Percentiles rank a stretch among this genome's conserved stretches.
Evolutionary conservation across 2,888 invertebrate genomes (phyloP).

Genomic region (Apamea anceps): DNA sequence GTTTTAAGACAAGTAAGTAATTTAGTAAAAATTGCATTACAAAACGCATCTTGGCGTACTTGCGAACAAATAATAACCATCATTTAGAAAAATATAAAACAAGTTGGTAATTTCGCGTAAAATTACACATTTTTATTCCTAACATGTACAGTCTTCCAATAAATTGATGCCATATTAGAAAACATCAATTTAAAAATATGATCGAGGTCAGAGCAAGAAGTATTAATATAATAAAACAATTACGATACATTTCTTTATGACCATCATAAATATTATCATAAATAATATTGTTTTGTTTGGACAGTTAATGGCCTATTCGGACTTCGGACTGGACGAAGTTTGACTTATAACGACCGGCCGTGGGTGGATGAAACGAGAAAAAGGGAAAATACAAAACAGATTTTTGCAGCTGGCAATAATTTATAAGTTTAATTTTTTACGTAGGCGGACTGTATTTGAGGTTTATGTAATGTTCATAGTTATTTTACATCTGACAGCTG

Average conservation of each 20-base stretch:
- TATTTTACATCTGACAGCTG: not conserved
- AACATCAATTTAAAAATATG: conserved; percentile 40
- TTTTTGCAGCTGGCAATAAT: conserved; percentile 33
- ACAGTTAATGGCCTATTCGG: conserved; percentile 45
- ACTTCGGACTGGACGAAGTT: conserved; percentile 38
- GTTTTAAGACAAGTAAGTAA: not conserved
- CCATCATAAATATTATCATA: conserved; percentile 55
- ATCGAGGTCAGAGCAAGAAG: conserved; percentile 6
- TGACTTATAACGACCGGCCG: conserved; percentile 37
- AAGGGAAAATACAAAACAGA: conserved; percentile 27
- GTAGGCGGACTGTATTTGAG: not conserved
- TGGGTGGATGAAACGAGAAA: conserved; percentile 27
- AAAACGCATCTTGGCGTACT: not conserved
- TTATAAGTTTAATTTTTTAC: conserved; percentile 23
- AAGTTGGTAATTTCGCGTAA: not conserved
- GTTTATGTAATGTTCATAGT: not conserved
- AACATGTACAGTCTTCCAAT: conserved; percentile 16
- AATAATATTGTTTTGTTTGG: conserved; percentile 56
- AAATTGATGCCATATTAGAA: conserved; percentile 27
- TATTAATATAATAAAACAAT: conserved; percentile 53
- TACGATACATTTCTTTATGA: conserved; percentile 54
- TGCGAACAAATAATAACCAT: conserved; percentile 22
- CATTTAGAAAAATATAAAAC: not conserved
- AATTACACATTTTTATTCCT: conserved; percentile 29
- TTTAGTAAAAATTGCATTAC: not conserved